Evolutionary conservation across 2,797 vertebrate genomes (phyloP), one percentile per base, ranked within the genome.

Genomic region (Tapirus indicus): DNA sequence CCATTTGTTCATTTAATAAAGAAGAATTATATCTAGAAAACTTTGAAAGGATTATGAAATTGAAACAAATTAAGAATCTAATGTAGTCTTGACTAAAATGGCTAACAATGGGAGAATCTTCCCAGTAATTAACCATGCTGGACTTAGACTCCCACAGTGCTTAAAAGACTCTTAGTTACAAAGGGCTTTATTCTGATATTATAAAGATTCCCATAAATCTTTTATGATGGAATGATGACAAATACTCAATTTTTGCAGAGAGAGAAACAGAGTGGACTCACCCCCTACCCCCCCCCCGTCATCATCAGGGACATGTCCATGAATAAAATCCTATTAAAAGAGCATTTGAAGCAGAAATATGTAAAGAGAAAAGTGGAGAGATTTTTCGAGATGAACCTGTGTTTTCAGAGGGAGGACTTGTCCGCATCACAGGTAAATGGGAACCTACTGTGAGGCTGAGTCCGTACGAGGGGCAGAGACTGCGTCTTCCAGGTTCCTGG

Each of bases 1-100:
- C 16, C n/a, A 91, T 75, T 91, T 79, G 5, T 93, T 91, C 25
- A 66, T 11, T 60, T 88, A 88, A 75, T 64, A 95, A 91, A 95
- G 32, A 68, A 91, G n/a, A 91, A 82, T 72, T 71, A 13, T 32
- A 85, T 47, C 23, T 69, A 75, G 52, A 69, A 96, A 35, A 12
- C 27, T 79, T 91, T 88, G 29, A 84, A 88, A 5, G 25, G 68
- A 96, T 95, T 66, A 86, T 96, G 32, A 82, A 62, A 90, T 62
- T 87, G 69, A 87, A 92, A 68, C 35, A 90, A 96, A 72, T 74
- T 74, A 83, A 72, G 41, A 47, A 52, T 74, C 25, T 85, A 56
- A 41, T 79, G 38, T 74, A 68, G 60, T 91, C 60, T 60, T 95
- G 29, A 25, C 44, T 95, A 35, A 93, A 47, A 18, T 72, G 29